phyloP scores from a whole-genome alignment of 2,888 invertebrate genomes.

The Drosophila kuntzei region DNA sequence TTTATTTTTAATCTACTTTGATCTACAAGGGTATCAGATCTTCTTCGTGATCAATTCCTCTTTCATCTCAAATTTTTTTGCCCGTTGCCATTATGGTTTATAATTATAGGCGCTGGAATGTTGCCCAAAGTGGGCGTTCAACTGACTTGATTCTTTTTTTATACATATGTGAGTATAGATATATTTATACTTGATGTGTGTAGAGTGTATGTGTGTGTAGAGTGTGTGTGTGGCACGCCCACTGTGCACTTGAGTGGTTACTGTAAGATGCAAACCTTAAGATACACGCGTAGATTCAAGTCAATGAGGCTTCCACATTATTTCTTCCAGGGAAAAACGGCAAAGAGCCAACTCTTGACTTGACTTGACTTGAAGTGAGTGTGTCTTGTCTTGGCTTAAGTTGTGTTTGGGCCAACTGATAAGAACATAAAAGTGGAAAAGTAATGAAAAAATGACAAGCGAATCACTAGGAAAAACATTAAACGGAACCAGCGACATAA shows the following conservation, averaged over 20 bases:
- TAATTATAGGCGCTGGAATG: slow-evolving; percentile 77
- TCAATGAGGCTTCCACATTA: slow-evolving; percentile 21
- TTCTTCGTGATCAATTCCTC: slow-evolving; percentile 7
- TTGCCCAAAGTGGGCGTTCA: slow-evolving; percentile 60
- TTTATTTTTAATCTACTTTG: too few relatives aligned
- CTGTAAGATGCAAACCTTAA: slow-evolving; percentile 44
- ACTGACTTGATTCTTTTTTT: slow-evolving; percentile 42
- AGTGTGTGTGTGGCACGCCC: slow-evolving; percentile 43
- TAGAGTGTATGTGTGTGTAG: slow-evolving; percentile 3
- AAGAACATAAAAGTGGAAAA: slow-evolving; percentile 40
- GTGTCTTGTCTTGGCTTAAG: slow-evolving; percentile 10
- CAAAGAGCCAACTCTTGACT: slow-evolving; percentile 55
- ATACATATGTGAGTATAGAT: slow-evolving; percentile 2
- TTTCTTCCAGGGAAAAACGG: slow-evolving; percentile 65
- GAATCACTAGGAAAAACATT: slow-evolving; percentile 28
- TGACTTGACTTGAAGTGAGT: slow-evolving; percentile 30
- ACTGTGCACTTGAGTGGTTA: slow-evolving; percentile 49
- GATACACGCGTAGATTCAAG: slow-evolving; percentile 25
- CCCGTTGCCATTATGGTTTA: slow-evolving; percentile 76
- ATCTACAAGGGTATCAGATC: background rate
- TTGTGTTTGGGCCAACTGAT: slow-evolving; percentile 33
- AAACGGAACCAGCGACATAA: slow-evolving; percentile 38
- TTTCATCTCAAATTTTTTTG: slow-evolving; percentile 28
- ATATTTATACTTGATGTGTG: background rate
- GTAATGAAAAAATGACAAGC: slow-evolving; percentile 26